Conservation (phyloP, 2,113 vertebrate species). For the Noctilio leporinus region DNA sequence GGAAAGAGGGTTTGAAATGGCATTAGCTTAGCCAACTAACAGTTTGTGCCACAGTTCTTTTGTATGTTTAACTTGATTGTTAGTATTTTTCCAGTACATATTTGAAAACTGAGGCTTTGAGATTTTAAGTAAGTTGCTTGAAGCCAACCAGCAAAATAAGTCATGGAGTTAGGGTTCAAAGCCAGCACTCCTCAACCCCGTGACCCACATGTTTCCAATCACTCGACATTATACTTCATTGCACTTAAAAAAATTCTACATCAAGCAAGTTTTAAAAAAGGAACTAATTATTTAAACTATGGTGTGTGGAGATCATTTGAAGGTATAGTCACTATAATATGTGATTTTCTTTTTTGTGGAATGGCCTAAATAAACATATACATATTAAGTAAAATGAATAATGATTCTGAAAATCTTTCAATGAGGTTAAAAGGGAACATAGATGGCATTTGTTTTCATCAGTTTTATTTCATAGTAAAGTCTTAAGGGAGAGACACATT, state of each 20-base stretch:
- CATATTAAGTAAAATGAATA: neutral
- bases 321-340: neutral
- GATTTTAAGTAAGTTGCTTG: neutral
- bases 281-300: neutral
- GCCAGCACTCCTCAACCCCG: neutral
- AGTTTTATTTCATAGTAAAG: neutral
- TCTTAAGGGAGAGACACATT: neutral
- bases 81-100: neutral
- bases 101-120: neutral
- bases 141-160: neutral
- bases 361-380: neutral
- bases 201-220: neutral
- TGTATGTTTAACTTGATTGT: neutral
- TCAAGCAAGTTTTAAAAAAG: neutral
- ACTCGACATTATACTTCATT: neutral
- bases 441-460: neutral
- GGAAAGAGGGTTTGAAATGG: neutral
- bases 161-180: neutral
- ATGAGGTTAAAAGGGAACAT: neutral
- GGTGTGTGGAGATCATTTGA: neutral
- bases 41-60: neutral
- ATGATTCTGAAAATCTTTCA: neutral
- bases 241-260: neutral
- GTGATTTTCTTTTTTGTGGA: neutral
- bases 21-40: neutral